Conservation (phyloP, 2,888 invertebrate species). For the Eupsilia transversa region DNA sequence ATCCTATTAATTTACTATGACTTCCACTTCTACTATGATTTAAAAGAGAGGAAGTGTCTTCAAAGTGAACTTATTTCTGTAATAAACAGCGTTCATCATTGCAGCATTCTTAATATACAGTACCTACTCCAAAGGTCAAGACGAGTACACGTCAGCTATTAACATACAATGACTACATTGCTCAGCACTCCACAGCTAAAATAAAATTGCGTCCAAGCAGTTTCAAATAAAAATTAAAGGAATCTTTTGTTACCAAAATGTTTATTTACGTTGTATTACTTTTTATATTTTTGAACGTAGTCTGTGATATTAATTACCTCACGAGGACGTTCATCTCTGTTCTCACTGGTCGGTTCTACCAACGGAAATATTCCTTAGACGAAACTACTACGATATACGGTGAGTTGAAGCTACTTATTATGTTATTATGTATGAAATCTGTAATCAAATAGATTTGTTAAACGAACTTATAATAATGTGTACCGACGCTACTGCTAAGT, state of each 20-base stretch:
- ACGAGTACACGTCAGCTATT: slow-evolving; percentile 41
- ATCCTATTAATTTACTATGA: neutral
- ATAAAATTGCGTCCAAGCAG: neutral
- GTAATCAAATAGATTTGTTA: neutral
- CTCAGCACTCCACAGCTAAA: neutral
- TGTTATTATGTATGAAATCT: neutral
- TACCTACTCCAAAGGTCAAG: slow-evolving; percentile 57
- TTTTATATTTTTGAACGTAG: slow-evolving; percentile 90
- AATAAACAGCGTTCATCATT: too few species aligned
- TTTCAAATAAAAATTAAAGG: neutral
- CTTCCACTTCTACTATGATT: neutral
- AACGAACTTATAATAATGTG: neutral
- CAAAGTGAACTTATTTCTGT: slow-evolving; percentile 7
- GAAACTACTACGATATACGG: slow-evolving; percentile 93
- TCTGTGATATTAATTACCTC: slow-evolving; percentile 94
- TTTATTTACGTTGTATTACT: slow-evolving; percentile 65
- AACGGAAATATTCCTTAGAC: slow-evolving; percentile 91
- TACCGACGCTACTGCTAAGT: neutral
- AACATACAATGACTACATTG: slow-evolving; percentile 60
- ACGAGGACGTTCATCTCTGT: slow-evolving; percentile 92
- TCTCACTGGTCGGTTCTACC: slow-evolving; percentile 91
- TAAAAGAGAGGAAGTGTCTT: slow-evolving; percentile 6
- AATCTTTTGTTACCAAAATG: slow-evolving; percentile 64
- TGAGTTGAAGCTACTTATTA: slow-evolving; percentile 79
- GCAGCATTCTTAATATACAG: too few species aligned